Evolutionary conservation across 2,797 vertebrate genomes (phyloP).

Genomic region (Gymnodraco acuticeps): DNA sequence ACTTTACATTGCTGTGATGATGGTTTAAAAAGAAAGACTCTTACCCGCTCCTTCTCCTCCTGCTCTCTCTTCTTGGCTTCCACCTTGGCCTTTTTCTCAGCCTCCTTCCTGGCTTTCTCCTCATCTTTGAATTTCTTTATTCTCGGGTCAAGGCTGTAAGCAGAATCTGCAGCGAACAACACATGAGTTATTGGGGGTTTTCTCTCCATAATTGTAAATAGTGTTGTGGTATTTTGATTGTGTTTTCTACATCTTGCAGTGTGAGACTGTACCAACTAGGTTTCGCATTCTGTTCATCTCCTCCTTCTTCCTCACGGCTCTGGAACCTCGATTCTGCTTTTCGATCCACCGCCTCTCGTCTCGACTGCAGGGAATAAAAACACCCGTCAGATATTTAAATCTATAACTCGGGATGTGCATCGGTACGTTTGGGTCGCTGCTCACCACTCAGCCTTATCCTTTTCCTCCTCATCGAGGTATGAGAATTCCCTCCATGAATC

Average conservation of each 20-base stretch:
- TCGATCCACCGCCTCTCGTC: conserved; percentile 99
- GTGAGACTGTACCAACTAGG: conserved; percentile 89
- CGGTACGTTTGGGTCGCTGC: conserved; percentile 7
- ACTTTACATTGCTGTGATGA: too few relatives aligned
- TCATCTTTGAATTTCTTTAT: conserved; percentile 99
- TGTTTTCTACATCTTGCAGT: background rate
- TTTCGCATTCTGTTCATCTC: conserved; percentile 99
- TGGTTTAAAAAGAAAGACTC: conserved; percentile 36
- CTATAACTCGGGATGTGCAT: background rate
- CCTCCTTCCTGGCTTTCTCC: conserved; percentile 97
- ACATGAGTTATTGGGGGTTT: background rate
- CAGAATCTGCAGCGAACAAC: conserved; percentile 86
- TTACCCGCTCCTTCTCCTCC: conserved; percentile 94
- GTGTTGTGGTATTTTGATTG: background rate
- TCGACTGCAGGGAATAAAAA: conserved; percentile 82
- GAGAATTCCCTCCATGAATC: conserved; percentile 99
- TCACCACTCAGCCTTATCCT: conserved; percentile 99
- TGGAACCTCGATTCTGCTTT: conserved; percentile 96
- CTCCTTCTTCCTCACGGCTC: conserved; percentile 96
- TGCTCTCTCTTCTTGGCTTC: conserved; percentile 97
- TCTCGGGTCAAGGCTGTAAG: conserved; percentile 96
- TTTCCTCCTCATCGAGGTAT: conserved; percentile 99
- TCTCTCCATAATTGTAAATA: background rate
- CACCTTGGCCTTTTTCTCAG: conserved; percentile 96
- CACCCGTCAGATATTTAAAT: background rate